Percentiles rank a stretch among this genome's conserved stretches.
Conservation (phyloP, 2,113 vertebrate species). For the Trogon surrucura region DNA sequence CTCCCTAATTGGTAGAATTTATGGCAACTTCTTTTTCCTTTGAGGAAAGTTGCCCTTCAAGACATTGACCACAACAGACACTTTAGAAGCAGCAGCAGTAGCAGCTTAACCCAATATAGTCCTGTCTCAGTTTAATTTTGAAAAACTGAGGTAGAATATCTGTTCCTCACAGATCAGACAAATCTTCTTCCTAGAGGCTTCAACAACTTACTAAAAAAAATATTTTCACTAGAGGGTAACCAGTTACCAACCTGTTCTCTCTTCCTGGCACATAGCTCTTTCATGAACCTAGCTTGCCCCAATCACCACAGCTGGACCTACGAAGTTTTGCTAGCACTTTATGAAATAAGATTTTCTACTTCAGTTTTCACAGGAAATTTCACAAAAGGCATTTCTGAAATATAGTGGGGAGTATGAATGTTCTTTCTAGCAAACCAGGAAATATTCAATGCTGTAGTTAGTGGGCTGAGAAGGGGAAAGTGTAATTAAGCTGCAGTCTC, state of each 20-base stretch:
- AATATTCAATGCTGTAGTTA: neutral
- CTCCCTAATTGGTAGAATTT: conserved; percentile 44
- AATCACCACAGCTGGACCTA: neutral
- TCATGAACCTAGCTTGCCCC: neutral
- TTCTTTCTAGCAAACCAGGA: neutral
- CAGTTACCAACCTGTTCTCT: neutral
- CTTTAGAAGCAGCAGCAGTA: conserved; percentile 4
- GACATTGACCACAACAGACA: neutral
- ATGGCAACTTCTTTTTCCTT: neutral
- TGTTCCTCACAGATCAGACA: neutral
- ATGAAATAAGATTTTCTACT: neutral
- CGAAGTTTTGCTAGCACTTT: neutral
- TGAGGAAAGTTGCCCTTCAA: conserved; percentile 3
- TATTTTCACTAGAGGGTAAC: neutral
- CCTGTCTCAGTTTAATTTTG: neutral
- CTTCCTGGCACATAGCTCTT: neutral
- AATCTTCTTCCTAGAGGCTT: neutral
- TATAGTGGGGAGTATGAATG: neutral
- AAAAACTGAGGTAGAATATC: neutral
- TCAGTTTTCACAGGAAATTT: neutral
- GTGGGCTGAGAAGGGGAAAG: neutral
- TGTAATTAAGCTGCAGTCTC: neutral
- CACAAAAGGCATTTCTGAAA: neutral
- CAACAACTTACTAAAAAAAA: neutral
- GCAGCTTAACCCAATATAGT: neutral